A percentile compares a stretch with the other conserved stretches of the same genome.
phyloP scores from a whole-genome alignment of 2,113 vertebrate genomes.

The Lophura nycthemera region DNA sequence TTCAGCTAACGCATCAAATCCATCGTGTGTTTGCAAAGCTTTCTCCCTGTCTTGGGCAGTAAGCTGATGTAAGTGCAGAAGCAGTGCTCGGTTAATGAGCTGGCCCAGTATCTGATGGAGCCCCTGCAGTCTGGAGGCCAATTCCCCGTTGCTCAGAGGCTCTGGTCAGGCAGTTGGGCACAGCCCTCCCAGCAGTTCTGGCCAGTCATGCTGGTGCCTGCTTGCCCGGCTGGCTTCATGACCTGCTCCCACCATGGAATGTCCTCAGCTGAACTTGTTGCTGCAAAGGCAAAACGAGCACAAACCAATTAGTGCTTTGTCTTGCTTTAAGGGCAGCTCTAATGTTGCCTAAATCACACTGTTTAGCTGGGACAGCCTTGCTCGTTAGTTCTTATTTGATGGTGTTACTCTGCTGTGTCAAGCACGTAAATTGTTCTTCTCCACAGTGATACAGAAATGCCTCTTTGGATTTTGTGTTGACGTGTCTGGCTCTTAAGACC shows the following conservation, averaged over 20 bases:
- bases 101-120: background rate
- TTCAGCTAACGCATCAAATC: background rate
- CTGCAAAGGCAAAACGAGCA: background rate
- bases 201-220: background rate
- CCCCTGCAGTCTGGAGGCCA: background rate
- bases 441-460: background rate
- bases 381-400: background rate
- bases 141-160: background rate
- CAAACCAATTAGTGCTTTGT: conserved; percentile 39
- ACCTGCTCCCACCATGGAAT: background rate
- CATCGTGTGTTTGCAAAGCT: background rate
- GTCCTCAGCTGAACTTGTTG: conserved; percentile 46
- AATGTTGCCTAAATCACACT: background rate
- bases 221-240: background rate
- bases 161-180: background rate
- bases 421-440: background rate
- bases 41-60: background rate
- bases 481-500: background rate
- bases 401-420: background rate
- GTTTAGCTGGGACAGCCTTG: background rate
- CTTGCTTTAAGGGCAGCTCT: background rate
- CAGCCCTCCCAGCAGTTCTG: background rate
- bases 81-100: background rate
- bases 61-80: background rate
- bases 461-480: background rate